Evolutionary conservation across 2,113 vertebrate species (phyloP).

Genomic region (Pelecanus crispus): DNA sequence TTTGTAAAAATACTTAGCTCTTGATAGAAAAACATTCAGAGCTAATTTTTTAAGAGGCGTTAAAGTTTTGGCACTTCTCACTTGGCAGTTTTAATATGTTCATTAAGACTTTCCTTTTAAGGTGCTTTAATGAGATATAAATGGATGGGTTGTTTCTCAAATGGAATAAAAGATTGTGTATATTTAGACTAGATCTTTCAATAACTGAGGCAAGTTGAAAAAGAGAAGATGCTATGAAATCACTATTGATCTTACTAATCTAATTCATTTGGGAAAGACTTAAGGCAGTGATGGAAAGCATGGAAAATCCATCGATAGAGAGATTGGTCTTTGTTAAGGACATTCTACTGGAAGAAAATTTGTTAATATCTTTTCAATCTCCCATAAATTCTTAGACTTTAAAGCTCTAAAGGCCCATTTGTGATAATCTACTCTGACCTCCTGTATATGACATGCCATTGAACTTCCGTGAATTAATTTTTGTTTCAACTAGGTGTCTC

Average conservation of each 20-base stretch:
- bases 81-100: neutral
- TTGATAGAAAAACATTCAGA: neutral
- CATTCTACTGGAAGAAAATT: neutral
- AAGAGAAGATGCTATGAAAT: neutral
- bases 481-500: neutral
- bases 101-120: neutral
- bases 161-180: neutral
- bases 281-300: neutral
- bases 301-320: neutral
- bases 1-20: neutral
- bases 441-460: neutral
- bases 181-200: neutral
- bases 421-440: conserved; percentile 14
- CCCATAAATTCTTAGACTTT: neutral
- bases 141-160: neutral
- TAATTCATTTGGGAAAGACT: neutral
- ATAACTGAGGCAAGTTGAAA: neutral
- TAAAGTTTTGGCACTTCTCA: neutral
- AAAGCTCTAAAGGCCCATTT: neutral
- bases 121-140: neutral
- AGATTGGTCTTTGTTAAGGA: conserved; percentile 21
- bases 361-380: conserved; percentile 9
- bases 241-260: neutral
- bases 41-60: neutral
- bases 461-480: neutral